Base-by-base conservation (phyloP, 2,797 vertebrate genomes). In the Tinamus major region DNA sequence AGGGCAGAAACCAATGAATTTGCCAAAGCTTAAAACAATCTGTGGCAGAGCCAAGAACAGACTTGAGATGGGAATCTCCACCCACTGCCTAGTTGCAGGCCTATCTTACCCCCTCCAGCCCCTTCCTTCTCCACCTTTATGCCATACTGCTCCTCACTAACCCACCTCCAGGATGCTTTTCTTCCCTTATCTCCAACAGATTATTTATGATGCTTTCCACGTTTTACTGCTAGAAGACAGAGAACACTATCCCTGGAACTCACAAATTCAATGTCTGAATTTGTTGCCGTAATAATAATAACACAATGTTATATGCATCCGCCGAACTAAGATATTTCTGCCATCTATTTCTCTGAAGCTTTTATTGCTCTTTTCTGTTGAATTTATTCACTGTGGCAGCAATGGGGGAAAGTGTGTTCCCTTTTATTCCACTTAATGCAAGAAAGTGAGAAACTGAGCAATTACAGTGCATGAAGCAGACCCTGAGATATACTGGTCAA, bases 341-440 rank as follows among this genome's bases (percentile, higher is more conserved):
- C 56, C 87, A 90, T 87, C 65, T 84, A 89, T 79, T 87, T 72
- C 75, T 76, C 58, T 92, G 87, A 94, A 78, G 79, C 62, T 90
- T 87, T 90, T 85, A 84, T 90, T 90, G 79, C 55, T 63, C 61
- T 85, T 87, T 72, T 29, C 49, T 65, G 90, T 79, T 44, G 83
- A 71, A 72, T 71, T 85, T 90, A 85, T 85, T 78, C 67, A 46
- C 37, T 44, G 62, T 75, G 56, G 46, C 67, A 69, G 44, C 65
- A 63, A 27, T 26, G 15, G 49, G 68, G 83, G 35, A 77, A 87
- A 82, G 69, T 27, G 31, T 74, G 72, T 90, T 77, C 49, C 37
- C 70, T 80, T 65, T 87, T 84, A 58, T 78, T 81, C 58, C n/a
- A 56, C 23, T 72, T 78, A 24, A 42, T 48, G 14, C 41, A 58